These are phyloP conservation scores for Neosalanx taihuensis DNA, from an alignment of 2,797 vertebrate species.

Conservation along the genomic window DNA sequence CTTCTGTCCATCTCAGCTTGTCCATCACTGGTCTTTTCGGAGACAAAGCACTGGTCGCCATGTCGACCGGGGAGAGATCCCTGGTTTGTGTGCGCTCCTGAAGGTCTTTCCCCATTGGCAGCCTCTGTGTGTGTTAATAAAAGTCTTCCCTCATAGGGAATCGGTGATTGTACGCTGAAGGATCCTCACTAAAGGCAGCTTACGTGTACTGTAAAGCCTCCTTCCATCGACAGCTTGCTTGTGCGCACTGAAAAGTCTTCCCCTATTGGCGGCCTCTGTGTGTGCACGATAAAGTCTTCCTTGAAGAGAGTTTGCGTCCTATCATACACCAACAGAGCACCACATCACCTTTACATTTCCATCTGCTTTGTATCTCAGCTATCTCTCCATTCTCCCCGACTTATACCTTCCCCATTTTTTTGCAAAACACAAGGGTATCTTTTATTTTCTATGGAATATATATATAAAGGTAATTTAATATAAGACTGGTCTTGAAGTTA, in stretches of 20 bases:
- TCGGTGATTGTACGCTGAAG: slow-evolving; percentile 16
- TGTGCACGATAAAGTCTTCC: slow-evolving; percentile 34
- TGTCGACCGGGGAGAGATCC: slow-evolving; percentile 34
- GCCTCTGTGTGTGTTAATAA: slow-evolving; percentile 57
- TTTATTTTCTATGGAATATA: slow-evolving; percentile 58
- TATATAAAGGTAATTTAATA: slow-evolving; percentile 69
- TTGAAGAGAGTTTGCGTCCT: slow-evolving; percentile 25
- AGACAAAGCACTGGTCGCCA: slow-evolving; percentile 61
- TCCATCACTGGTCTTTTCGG: slow-evolving; percentile 55
- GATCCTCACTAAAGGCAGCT: slow-evolving; percentile 12
- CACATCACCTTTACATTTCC: slow-evolving; percentile 28
- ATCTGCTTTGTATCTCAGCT: slow-evolving; percentile 18
- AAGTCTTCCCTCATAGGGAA: slow-evolving; percentile 23
- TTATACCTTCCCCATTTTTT: background rate
- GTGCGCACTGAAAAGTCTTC: slow-evolving; percentile 43
- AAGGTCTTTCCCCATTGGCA: slow-evolving; percentile 56
- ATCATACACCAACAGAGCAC: slow-evolving; percentile 15
- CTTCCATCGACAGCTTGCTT: slow-evolving; percentile 53
- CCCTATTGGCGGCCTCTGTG: slow-evolving; percentile 54
- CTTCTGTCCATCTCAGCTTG: slow-evolving; percentile 36
- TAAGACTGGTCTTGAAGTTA: slow-evolving; percentile 60
- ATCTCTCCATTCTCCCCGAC: slow-evolving; percentile 28
- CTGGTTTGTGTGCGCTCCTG: slow-evolving; percentile 36
- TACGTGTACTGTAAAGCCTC: slow-evolving; percentile 40
- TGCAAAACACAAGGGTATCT: slow-evolving; percentile 42